Evolutionary conservation across 2,113 vertebrate species (phyloP), one percentile per base, ranked within the genome.

Genomic region (Hiodon alosoides): DNA sequence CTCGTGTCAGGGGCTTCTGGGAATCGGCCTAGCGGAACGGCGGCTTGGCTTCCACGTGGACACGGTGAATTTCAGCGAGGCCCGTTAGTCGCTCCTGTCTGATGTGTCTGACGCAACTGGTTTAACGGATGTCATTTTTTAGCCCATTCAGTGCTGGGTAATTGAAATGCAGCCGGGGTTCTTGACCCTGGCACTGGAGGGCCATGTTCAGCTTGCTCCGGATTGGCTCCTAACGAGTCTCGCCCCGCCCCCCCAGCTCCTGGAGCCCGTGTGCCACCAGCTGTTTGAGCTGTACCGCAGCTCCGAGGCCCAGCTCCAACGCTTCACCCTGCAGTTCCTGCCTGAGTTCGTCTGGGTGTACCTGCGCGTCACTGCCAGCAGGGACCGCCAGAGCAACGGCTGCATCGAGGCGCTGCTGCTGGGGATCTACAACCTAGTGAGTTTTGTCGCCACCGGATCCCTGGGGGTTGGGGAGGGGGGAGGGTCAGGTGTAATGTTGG

Each of bases 241-340:
- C 61, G 5, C 72, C 9, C 59, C 13, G 31, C 31, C 64, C 67
- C 82, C 86, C 46, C 83, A 99, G 97, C 90, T 99, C 53, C 86
- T 99, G 88, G 97, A 98, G 84, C 97, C 97, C 7, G 96, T 98
- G 80, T 99, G 97, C 85, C 96, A 99, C 86, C 97, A 99, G 85
- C 92, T 99, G 57, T 98, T 98, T 79, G 96, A 98, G 86, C 89
- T 99, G 16, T 97, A 98, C 81, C 95, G 97, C 68, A 98, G 95
- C 83, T 94, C 95, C 46, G 95, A 98, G 78, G 91, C 94, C 78
- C 91, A 93, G 13, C 92, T 99, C 75, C 94, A 95, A 71, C 94
- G 95, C 76, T 99, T 99, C 89, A 98, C 97, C 0, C 82, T 99
- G 82, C 97, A 99, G 73, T 99, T 99, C 79, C 88, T 99, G 76